Base-by-base conservation (phyloP, 1,140 invertebrate species). In the Campoletis sonorensis region DNA sequence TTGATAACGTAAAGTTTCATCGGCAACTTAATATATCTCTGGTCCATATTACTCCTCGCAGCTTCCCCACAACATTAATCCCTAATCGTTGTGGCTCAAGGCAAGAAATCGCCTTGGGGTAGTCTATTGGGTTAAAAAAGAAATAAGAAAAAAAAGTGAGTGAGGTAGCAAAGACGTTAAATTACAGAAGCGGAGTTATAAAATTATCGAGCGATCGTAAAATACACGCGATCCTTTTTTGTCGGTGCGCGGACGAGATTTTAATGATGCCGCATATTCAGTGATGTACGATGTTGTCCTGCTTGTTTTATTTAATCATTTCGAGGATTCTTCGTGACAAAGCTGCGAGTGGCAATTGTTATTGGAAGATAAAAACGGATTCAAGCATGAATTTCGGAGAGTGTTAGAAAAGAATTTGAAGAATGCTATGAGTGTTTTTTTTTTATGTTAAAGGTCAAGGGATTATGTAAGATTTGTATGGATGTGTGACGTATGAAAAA, bases 121-220 rank as follows among this genome's bases (percentile, higher is more conserved):
- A 78, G 76, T 78, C 76, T 78, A 67, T 33, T 58, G 21, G 30
- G 2, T 33, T n/a, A n/a, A n/a, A n/a, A n/a, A n/a, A n/a, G n/a
- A n/a, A n/a, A n/a, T n/a, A n/a, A n/a, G n/a, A 33, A 67, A 45
- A 78, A 78, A 64, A 64, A 67, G 3, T 33, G 16, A 26, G 8
- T 37, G 18, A 78, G 76, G 76, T 78, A 78, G 76, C 76, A 18
- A n/a, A 23, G 58, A 45, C 5, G 58, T 78, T 78, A 67, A 78
- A 78, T 78, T 78, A 67, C 76, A 61, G 76, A 67, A 78, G 76
- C 76, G 21, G 61, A 37, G 37, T 61, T 67, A 67, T 78, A 78
- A 78, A 78, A 78, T 78, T 78, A 78, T 67, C 76, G 27, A 58
- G 33, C 8, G 26, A 37, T 67, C 76, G 76, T 78, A 67, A 78